Evolutionary conservation across 2,888 invertebrate species (phyloP).

Genomic region (Thereva nobilitata): DNA sequence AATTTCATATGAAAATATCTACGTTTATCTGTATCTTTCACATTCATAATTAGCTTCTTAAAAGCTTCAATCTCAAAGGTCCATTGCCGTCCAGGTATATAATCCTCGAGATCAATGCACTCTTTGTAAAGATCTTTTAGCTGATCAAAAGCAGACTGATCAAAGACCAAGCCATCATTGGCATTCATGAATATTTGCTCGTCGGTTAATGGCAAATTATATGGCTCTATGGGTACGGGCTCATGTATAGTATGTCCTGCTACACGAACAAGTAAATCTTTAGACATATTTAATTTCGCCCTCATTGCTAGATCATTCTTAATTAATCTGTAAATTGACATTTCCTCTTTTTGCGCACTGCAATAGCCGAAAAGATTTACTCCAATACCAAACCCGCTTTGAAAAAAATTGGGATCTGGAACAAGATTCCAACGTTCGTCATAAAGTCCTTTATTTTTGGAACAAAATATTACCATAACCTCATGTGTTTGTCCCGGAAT

Average conservation of each 20-base stretch:
- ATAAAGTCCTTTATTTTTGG: conserved; percentile 21
- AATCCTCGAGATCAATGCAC: background rate
- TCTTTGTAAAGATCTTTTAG: conserved; percentile 27
- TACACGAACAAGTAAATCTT: background rate
- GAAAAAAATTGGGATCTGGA: background rate
- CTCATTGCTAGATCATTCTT: background rate
- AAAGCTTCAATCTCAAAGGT: conserved; percentile 32
- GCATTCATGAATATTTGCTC: conserved; percentile 29
- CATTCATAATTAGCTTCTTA: conserved; percentile 22
- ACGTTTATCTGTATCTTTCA: conserved; percentile 22
- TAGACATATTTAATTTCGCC: conserved; percentile 6
- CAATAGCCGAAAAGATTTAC: conserved; percentile 1
- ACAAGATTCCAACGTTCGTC: conserved; percentile 35
- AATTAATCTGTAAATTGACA: background rate
- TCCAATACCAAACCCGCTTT: background rate
- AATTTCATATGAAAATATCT: conserved; percentile 23
- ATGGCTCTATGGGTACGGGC: conserved; percentile 8
- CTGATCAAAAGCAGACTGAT: conserved; percentile 19
- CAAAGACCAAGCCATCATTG: conserved; percentile 30
- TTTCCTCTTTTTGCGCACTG: background rate
- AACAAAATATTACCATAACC: conserved; percentile 28
- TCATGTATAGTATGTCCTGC: conserved; percentile 10
- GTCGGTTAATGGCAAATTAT: conserved; percentile 21
- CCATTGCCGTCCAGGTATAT: conserved; percentile 27
- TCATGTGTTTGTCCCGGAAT: conserved; percentile 13